Evolutionary conservation across 2,888 invertebrate species (phyloP).

Genomic region (Drosophila barbarae): DNA sequence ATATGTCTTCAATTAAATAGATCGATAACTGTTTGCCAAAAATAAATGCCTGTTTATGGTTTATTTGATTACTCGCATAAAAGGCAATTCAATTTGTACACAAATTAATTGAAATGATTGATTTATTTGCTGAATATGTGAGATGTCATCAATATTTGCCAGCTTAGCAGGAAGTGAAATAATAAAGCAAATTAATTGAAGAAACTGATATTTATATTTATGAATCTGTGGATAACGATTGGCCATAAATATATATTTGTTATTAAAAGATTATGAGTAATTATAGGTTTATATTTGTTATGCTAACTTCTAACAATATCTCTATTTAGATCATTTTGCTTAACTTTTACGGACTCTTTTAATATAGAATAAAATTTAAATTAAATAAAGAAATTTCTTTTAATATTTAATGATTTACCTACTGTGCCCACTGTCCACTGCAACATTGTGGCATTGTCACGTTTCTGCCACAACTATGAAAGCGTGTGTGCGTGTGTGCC

Average conservation of each 20-base stretch:
- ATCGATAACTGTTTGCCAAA: slow-evolving; percentile 16
- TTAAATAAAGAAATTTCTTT: no score
- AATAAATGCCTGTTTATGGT: slow-evolving; percentile 17
- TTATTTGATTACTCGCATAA: slow-evolving; percentile 14
- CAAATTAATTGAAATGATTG: slow-evolving; percentile 24
- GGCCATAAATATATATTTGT: background rate
- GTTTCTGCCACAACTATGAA: slow-evolving; percentile 25
- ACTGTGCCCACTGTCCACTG: slow-evolving; percentile 14
- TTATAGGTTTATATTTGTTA: background rate
- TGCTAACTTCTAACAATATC: background rate
- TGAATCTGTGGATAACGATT: background rate
- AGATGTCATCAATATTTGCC: slow-evolving; percentile 6
- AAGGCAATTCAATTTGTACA: slow-evolving; percentile 10
- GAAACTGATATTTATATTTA: background rate
- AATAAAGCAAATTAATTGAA: slow-evolving; percentile 4
- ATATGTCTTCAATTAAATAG: slow-evolving; percentile 9
- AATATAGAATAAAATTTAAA: no score
- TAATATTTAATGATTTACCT: no score
- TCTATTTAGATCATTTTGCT: background rate
- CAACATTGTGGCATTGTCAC: slow-evolving; percentile 35
- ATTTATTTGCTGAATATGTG: slow-evolving; percentile 4
- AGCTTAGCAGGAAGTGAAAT: slow-evolving; percentile 7
- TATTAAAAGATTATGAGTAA: background rate
- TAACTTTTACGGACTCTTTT: background rate
- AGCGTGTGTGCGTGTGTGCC: slow-evolving; percentile 34